Evolutionary conservation across 1,140 invertebrate species (phyloP).

Genomic region (Pogonomyrmex barbatus): DNA sequence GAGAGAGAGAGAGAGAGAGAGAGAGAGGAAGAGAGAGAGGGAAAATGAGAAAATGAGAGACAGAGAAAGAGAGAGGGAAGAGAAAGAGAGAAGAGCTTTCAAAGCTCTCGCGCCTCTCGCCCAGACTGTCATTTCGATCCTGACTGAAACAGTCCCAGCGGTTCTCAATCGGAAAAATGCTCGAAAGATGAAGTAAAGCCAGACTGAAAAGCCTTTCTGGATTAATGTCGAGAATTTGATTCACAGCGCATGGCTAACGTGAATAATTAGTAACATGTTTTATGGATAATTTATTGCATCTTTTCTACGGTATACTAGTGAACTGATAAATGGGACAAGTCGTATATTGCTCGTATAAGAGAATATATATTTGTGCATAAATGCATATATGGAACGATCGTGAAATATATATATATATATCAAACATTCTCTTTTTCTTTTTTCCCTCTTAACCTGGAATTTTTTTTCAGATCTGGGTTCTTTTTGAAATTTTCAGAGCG

Average conservation of each 20-base stretch:
- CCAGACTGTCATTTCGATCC: conserved; percentile 78
- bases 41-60: conserved; percentile 1
- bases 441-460: not conserved
- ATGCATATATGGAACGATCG: not conserved
- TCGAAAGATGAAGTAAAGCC: conserved; percentile 10
- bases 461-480: no score
- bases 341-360: not conserved
- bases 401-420: not conserved
- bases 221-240: conserved; percentile 30
- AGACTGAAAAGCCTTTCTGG: not conserved
- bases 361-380: not conserved
- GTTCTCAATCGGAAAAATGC: conserved; percentile 67
- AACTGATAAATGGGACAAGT: not conserved
- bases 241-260: conserved; percentile 22
- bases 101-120: conserved; percentile 76
- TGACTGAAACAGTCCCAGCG: conserved; percentile 74
- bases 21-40: conserved; percentile 4
- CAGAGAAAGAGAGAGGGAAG: conserved; percentile 13
- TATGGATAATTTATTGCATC: not conserved
- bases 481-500: not conserved
- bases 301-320: not conserved
- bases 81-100: conserved; percentile 67
- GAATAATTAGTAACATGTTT: conserved; percentile 13
- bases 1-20: conserved; percentile 23
- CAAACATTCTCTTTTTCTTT: not conserved